Evolutionary conservation across 1,140 invertebrate genomes (phyloP).

Genomic region (Drosophila melanica): DNA sequence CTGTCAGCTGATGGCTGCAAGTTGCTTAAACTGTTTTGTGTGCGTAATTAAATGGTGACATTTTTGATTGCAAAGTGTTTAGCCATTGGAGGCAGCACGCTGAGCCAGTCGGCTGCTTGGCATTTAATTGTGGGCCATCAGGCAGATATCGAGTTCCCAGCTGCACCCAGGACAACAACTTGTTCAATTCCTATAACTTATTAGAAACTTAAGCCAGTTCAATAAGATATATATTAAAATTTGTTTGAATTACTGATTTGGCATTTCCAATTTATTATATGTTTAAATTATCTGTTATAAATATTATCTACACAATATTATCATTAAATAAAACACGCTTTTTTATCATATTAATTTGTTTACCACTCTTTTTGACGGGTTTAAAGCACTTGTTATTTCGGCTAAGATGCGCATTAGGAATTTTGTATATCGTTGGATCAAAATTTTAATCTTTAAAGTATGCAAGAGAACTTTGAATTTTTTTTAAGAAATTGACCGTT

Average conservation of each 20-base stretch:
- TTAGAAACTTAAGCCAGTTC: constrained; percentile 21
- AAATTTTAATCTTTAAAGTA: too few species aligned
- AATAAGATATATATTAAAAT: constrained; percentile 21
- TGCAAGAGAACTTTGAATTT: too few species aligned
- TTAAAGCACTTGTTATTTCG: too few species aligned
- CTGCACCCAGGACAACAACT: constrained; percentile 35
- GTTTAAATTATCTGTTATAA: too few species aligned
- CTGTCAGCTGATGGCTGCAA: constrained; percentile 66
- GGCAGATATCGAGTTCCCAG: constrained; percentile 22
- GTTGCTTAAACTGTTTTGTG: constrained; percentile 79
- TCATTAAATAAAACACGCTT: too few species aligned
- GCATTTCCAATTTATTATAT: constrained; percentile 17
- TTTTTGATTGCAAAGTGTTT: constrained; percentile 77
- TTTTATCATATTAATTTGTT: too few species aligned
- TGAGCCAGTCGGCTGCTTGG: constrained; percentile 1
- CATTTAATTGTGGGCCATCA: constrained; percentile 28
- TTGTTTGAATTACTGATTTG: constrained; percentile 19
- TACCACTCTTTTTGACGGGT: too few species aligned
- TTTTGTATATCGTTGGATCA: too few species aligned
- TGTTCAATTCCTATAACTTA: constrained; percentile 15
- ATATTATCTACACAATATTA: too few species aligned
- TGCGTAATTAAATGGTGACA: constrained; percentile 81
- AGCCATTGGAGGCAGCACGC: not conserved
- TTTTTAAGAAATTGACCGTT: too few species aligned
- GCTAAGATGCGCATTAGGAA: too few species aligned